Evolutionary conservation across 53 echinoderm and acorn worm genomes (phyloP), one percentile per base, ranked within the genome.

Genomic region (Echinarachnius parma): DNA sequence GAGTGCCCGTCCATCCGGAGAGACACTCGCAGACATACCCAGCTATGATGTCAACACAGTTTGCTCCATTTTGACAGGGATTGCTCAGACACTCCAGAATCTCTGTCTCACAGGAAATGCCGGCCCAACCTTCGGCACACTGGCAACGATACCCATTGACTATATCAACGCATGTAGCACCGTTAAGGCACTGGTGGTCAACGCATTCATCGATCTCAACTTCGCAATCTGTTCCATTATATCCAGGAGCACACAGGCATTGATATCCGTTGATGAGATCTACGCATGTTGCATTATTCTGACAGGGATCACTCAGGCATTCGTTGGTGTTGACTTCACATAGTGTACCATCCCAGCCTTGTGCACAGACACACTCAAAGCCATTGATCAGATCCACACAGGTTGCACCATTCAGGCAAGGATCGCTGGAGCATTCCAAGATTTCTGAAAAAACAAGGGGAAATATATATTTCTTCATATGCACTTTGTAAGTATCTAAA

Each of bases 381-480:
- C 79, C 55, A 54, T 92, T 92, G 21, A 77, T 54, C 31, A 48
- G 59, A 55, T 92, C 92, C 5, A 70, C 65, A 61, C 92, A 92
- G 9, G 87, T 87, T 2, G 84, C 84, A 61, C 83, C 79, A 68
- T 86, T 78, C 19, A 50, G 20, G 34, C 90, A 90, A 20, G 90
- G 90, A 62, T 66, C 59, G 46, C 84, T 84, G 7, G 60, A 59
- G 47, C 92, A 92, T 56, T 92, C 92, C 49, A 72, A 36, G 2
- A 81, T 56, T 24, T 92, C 84, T 45, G 81, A 5, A 65, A 7
- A 9, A 7, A 20, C 19, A 59, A 24, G 14, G 15, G 21, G 24
- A 59, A n/a, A n/a, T n/a, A n/a, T n/a, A n/a, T n/a, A n/a, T n/a
- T n/a, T 28, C 24, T 59, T 39, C 42, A 36, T 18, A 80, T 42